Percentiles rank a stretch among this genome's conserved stretches.
phyloP scores from a whole-genome alignment of 2,888 invertebrate species.

The Agonopterix alstromeriana region DNA sequence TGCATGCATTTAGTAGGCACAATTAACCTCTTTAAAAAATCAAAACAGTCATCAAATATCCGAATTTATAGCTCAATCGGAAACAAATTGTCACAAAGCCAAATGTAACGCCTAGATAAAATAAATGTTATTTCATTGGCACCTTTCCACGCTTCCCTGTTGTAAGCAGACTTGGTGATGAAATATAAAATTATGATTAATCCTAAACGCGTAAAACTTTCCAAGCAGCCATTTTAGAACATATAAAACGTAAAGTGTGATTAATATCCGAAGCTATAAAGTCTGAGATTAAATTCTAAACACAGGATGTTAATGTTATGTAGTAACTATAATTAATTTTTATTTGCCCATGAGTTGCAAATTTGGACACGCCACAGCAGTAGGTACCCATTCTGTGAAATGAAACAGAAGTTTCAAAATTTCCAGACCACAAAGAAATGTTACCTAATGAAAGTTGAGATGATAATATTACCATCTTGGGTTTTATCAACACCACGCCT shows the following conservation, averaged over 20 bases:
- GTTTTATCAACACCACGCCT: too few species aligned
- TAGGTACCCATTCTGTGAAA: too few species aligned
- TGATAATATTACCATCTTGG: too few species aligned
- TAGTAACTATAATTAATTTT: too few species aligned
- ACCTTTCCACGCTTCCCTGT: conserved; percentile 19
- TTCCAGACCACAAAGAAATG: too few species aligned
- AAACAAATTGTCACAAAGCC: conserved; percentile 43
- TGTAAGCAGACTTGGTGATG: conserved; percentile 12
- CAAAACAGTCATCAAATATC: conserved; percentile 16
- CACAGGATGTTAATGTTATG: conserved; percentile 21
- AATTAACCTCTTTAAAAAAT: not conserved
- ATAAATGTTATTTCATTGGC: conserved; percentile 27
- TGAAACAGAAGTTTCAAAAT: too few species aligned
- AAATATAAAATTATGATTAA: conserved; percentile 15
- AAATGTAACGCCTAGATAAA: conserved; percentile 50
- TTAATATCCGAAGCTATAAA: conserved; percentile 18
- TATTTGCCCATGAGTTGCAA: too few species aligned
- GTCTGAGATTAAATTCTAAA: conserved; percentile 9
- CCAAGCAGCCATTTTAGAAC: conserved; percentile 12
- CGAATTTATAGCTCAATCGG: conserved; percentile 25
- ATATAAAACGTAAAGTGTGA: conserved; percentile 15
- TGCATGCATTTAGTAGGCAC: too few species aligned
- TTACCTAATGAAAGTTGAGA: too few species aligned
- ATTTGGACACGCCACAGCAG: too few species aligned
- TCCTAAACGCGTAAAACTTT: conserved; percentile 17